Percentiles rank a stretch among this genome's conserved stretches.
These are phyloP conservation scores for Mesoclemmys tuberculata DNA, from an alignment of 2,113 vertebrate genomes.

Conservation along the genomic window DNA sequence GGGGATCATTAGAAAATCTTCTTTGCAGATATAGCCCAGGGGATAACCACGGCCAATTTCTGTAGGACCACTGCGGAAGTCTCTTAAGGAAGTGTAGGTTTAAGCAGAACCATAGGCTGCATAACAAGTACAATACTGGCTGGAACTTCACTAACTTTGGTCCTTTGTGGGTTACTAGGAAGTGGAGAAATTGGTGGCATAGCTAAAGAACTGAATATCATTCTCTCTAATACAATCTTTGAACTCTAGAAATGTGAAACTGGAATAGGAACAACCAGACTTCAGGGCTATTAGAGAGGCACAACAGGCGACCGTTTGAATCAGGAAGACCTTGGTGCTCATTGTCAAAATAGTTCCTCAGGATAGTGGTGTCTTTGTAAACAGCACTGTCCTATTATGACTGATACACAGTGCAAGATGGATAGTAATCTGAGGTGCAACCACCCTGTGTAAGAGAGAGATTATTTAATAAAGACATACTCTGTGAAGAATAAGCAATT, in stretches of 20 bases:
- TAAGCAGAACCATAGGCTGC: not conserved
- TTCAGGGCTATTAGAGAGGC: no score
- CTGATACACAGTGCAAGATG: no score
- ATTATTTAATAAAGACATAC: no score
- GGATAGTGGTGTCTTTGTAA: no score
- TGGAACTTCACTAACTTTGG: accelerated
- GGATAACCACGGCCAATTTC: not conserved
- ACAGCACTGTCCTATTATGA: no score
- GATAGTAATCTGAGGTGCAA: no score
- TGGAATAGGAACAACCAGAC: not conserved
- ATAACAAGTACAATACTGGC: not conserved
- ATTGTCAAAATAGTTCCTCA: no score
- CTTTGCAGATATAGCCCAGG: not conserved
- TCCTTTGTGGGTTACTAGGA: not conserved
- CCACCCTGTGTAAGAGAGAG: no score
- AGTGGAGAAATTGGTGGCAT: not conserved
- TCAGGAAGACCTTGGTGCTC: no score
- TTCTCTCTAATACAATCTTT: not conserved
- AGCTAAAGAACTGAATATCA: not conserved
- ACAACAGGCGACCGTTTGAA: no score
- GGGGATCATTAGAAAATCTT: not conserved
- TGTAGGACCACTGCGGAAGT: not conserved
- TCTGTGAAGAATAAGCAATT: no score
- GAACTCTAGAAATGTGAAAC: not conserved
- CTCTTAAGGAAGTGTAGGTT: not conserved